Evolutionary conservation across 2,113 vertebrate genomes (phyloP).

Genomic region (Cranoglanis bouderius): DNA sequence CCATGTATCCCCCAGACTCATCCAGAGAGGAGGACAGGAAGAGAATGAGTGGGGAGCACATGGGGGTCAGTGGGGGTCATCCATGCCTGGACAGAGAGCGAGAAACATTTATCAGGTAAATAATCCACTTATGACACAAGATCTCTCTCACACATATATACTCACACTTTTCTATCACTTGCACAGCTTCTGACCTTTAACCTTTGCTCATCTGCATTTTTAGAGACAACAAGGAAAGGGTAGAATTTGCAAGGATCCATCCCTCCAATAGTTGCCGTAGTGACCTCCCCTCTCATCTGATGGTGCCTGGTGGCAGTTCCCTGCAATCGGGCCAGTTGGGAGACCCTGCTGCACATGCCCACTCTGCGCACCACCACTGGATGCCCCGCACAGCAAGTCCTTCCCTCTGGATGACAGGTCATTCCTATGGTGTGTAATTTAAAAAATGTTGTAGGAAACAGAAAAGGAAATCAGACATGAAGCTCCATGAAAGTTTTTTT

Average conservation of each 20-base stretch:
- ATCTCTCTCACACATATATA: not conserved
- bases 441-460: not conserved
- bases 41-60: slow-evolving; percentile 84
- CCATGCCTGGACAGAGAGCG: slow-evolving; percentile 77
- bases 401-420: slow-evolving; percentile 95
- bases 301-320: slow-evolving; percentile 85
- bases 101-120: slow-evolving; percentile 88
- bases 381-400: slow-evolving; percentile 93
- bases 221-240: slow-evolving; percentile 93
- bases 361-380: slow-evolving; percentile 91
- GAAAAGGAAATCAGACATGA: not conserved
- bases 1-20: slow-evolving; percentile 81
- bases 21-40: slow-evolving; percentile 85
- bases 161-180: slow-evolving; percentile 2
- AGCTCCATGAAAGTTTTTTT: not conserved
- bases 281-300: slow-evolving; percentile 88
- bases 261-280: slow-evolving; percentile 86
- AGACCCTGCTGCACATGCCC: slow-evolving; percentile 79
- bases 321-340: slow-evolving; percentile 86
- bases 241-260: slow-evolving; percentile 91
- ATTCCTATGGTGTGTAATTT: slow-evolving; percentile 81
- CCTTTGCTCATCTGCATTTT: slow-evolving; percentile 23
- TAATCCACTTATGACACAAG: not conserved
- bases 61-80: slow-evolving; percentile 69
- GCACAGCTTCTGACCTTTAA: slow-evolving; percentile 16